Percentiles rank a stretch among this genome's conserved stretches.
Conservation (phyloP, 2,113 vertebrate genomes). For the Machaerirhynchus nigripectus region DNA sequence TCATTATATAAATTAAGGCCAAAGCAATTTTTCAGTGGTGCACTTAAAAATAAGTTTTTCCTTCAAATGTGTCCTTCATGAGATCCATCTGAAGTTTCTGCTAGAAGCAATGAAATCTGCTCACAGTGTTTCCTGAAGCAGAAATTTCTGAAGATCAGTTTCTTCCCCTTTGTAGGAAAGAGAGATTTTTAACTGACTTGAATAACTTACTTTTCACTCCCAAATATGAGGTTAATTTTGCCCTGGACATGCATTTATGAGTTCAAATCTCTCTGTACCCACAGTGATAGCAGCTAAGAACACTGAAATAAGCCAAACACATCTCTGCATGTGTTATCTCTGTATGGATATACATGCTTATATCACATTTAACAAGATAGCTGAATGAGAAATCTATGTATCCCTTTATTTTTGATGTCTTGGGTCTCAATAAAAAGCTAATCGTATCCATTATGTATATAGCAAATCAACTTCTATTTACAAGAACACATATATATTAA, state of each 20-base stretch:
- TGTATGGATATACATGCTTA: background rate
- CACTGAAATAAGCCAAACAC: background rate
- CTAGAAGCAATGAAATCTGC: background rate
- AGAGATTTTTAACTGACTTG: background rate
- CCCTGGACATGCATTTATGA: background rate
- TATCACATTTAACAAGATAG: conserved; percentile 1
- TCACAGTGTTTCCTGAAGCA: background rate
- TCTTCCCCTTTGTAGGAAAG: background rate
- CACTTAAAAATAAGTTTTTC: background rate
- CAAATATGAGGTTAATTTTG: background rate
- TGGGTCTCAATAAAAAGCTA: conserved; percentile 38
- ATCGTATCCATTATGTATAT: conserved; percentile 33
- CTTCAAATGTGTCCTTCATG: background rate
- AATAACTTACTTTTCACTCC: background rate
- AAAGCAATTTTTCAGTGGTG: background rate
- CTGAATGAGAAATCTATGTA: conserved; percentile 1
- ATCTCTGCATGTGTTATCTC: background rate
- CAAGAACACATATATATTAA: conserved; percentile 50
- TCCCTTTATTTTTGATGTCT: conserved; percentile 26
- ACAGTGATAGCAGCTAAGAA: background rate
- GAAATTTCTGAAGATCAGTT: background rate
- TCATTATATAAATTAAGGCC: fast-evolving
- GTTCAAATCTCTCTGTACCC: background rate
- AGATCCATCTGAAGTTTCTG: background rate
- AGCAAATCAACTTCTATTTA: conserved; percentile 43